Percentiles rank a stretch among this genome's conserved stretches.
phyloP scores from a whole-genome alignment of 2,797 vertebrate genomes.

The Dermochelys coriacea region DNA sequence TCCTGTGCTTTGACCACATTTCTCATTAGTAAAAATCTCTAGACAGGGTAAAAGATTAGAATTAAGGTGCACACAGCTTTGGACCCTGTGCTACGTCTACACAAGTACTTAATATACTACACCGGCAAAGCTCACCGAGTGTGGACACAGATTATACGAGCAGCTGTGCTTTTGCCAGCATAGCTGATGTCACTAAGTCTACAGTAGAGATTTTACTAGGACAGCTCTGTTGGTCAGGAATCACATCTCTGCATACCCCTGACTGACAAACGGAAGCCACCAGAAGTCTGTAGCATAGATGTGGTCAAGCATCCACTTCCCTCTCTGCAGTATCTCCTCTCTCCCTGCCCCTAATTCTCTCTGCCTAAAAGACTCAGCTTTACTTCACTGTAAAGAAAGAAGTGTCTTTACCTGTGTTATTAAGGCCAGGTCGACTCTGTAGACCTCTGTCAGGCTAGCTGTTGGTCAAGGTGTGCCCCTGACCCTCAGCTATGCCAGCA shows the following conservation, averaged over 20 bases:
- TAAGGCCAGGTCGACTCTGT: too few species aligned
- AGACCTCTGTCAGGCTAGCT: too few species aligned
- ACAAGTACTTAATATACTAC: not conserved
- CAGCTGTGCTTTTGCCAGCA: not conserved
- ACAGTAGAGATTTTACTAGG: not conserved
- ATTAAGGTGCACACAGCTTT: not conserved
- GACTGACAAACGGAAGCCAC: not conserved
- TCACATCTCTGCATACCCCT: not conserved
- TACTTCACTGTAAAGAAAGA: not conserved
- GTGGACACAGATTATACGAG: not conserved
- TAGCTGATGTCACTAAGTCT: not conserved
- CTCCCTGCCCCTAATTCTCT: not conserved
- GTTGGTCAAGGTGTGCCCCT: too few species aligned
- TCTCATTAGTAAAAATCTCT: fast-evolving
- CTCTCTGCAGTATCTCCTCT: not conserved
- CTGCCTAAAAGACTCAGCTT: not conserved
- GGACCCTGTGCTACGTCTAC: not conserved
- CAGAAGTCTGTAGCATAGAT: too few species aligned
- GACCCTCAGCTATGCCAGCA: too few species aligned
- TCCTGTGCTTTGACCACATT: fast-evolving
- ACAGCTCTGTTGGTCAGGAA: fast-evolving
- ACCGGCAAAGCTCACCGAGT: not conserved
- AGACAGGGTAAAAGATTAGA: not conserved
- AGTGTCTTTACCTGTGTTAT: not conserved
- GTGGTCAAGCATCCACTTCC: not conserved